phyloP scores from a whole-genome alignment of 2,113 vertebrate genomes.

The Motacilla tschutschensis region DNA sequence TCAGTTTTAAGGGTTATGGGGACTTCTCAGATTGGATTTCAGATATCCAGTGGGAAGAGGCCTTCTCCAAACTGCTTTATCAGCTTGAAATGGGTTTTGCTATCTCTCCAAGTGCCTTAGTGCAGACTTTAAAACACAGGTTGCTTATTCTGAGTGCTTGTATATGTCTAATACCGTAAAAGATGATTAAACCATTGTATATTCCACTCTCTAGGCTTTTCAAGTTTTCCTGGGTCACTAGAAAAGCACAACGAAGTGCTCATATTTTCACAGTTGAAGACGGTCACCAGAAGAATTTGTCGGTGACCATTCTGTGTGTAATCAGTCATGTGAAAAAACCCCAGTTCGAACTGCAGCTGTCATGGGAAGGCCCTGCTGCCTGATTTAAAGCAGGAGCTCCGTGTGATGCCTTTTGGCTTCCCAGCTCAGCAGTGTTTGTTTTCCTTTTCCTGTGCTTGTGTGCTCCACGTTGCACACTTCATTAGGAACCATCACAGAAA shows the following conservation, averaged over 20 bases:
- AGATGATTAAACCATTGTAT: fast-evolving
- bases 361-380: not conserved
- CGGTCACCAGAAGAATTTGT: not conserved
- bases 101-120: not conserved
- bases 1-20: not conserved
- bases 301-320: not conserved
- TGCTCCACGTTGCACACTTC: fast-evolving
- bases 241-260: not conserved
- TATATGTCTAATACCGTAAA: not conserved
- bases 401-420: not conserved
- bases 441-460: not conserved
- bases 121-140: not conserved
- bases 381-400: fast-evolving
- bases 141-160: fast-evolving
- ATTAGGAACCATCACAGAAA: not conserved
- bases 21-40: not conserved
- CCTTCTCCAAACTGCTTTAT: not conserved
- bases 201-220: not conserved
- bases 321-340: fast-evolving
- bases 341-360: not conserved
- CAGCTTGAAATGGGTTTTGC: not conserved
- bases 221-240: too few relatives aligned
- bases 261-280: not conserved
- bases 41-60: not conserved
- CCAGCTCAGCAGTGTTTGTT: fast-evolving